phyloP scores from a whole-genome alignment of 1,140 invertebrate species.

The Aricia agestis region DNA sequence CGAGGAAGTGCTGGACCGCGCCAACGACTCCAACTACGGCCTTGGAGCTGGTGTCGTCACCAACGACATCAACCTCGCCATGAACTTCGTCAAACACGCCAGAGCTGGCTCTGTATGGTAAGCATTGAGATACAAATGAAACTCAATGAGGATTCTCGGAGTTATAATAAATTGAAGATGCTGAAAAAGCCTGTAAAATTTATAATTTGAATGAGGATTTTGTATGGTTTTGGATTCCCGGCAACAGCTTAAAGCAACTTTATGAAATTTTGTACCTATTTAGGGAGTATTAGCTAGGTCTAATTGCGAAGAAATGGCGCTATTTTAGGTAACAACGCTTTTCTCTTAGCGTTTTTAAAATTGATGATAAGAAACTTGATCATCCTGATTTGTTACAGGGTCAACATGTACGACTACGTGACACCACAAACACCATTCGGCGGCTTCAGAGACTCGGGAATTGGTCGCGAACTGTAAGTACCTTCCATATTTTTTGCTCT shows the following conservation, averaged over 20 bases:
- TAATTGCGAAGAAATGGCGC: too few species aligned
- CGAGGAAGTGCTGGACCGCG: conserved; percentile 92
- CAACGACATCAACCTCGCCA: conserved; percentile 88
- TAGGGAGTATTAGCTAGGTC: too few species aligned
- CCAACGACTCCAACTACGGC: conserved; percentile 92
- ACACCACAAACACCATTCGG: conserved; percentile 85
- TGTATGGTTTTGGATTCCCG: too few species aligned
- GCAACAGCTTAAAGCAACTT: too few species aligned
- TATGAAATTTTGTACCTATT: too few species aligned
- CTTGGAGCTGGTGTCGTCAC: conserved; percentile 92
- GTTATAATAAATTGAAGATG: too few species aligned
- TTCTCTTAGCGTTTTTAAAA: too few species aligned
- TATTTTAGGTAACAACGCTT: too few species aligned
- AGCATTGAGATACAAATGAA: neutral
- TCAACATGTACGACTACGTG: conserved; percentile 85
- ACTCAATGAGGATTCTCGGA: neutral
- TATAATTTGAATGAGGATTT: too few species aligned
- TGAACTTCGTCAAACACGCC: conserved; percentile 85
- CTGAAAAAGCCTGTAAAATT: too few species aligned
- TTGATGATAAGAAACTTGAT: neutral
- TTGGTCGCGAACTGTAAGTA: conserved; percentile 83
- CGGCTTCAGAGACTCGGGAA: conserved; percentile 87
- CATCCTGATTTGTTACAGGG: conserved; percentile 61
- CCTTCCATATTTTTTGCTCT: too few species aligned
- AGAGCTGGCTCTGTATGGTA: conserved; percentile 93